Conservation (phyloP, 2,113 vertebrate species). For the Megaceryle torquata region DNA sequence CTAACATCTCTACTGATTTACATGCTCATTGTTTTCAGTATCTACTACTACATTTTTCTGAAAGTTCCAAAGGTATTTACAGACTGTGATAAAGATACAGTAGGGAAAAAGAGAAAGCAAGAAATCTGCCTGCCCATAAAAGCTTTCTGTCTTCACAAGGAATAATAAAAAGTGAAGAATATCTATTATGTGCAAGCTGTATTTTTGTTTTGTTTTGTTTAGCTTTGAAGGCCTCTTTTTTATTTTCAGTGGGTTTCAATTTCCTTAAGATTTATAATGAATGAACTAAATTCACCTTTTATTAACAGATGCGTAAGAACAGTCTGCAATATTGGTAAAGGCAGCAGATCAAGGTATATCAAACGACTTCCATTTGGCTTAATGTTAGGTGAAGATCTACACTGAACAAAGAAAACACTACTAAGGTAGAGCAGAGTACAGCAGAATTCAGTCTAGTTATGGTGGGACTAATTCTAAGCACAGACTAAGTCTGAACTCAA, state of each 20-base stretch:
- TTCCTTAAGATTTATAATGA: not conserved
- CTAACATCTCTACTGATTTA: not conserved
- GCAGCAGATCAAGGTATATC: not conserved
- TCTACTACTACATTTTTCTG: not conserved
- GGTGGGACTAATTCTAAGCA: not conserved
- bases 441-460: not conserved
- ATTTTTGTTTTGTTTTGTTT: not conserved
- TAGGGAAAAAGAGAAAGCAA: not conserved
- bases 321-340: not conserved
- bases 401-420: not conserved
- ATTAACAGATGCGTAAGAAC: not conserved
- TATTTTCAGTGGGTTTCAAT: not conserved
- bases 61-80: not conserved
- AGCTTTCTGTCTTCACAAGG: not conserved
- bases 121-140: not conserved
- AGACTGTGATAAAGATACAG: not conserved
- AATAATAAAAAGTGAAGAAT: not conserved
- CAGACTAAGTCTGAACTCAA: not conserved
- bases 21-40: not conserved
- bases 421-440: not conserved
- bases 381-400: not conserved
- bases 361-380: not conserved
- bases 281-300: not conserved
- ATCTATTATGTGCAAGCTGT: accelerated
- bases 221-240: not conserved